These are phyloP conservation scores for Heloderma charlesbogerti DNA, from an alignment of 2,113 vertebrate genomes.

Conservation along the genomic window DNA sequence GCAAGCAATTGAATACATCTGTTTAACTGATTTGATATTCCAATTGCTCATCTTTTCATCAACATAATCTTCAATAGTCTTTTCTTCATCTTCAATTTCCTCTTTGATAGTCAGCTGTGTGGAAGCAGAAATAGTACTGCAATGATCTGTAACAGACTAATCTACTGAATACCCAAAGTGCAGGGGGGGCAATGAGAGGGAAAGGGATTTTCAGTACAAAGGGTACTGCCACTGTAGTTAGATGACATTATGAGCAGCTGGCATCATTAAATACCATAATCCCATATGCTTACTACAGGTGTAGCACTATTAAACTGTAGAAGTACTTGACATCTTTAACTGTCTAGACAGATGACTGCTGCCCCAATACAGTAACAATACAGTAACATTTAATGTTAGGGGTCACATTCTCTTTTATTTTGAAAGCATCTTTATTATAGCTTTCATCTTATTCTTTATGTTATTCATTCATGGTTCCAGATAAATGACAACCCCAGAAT, in stretches of 20 bases:
- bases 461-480: background rate
- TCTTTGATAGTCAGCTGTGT: constrained; percentile 89
- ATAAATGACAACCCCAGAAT: background rate
- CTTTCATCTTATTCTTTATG: background rate
- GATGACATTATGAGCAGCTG: background rate
- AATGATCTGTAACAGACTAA: constrained; percentile 15
- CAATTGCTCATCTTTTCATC: constrained; percentile 88
- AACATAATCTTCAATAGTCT: constrained; percentile 87
- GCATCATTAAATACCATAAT: background rate
- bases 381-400: background rate
- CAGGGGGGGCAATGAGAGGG: background rate
- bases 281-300: background rate
- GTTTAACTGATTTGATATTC: constrained; percentile 78
- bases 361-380: no score
- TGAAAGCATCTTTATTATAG: background rate
- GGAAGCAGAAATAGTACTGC: constrained; percentile 33
- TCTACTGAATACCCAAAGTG: background rate
- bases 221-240: background rate
- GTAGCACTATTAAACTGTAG: background rate
- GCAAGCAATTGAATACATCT: constrained; percentile 83
- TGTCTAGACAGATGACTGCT: background rate
- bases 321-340: background rate
- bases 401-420: background rate
- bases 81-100: constrained; percentile 94
- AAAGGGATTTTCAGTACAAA: background rate